Base-by-base conservation (phyloP, 2,888 invertebrate genomes). In the Cryptus armator region DNA sequence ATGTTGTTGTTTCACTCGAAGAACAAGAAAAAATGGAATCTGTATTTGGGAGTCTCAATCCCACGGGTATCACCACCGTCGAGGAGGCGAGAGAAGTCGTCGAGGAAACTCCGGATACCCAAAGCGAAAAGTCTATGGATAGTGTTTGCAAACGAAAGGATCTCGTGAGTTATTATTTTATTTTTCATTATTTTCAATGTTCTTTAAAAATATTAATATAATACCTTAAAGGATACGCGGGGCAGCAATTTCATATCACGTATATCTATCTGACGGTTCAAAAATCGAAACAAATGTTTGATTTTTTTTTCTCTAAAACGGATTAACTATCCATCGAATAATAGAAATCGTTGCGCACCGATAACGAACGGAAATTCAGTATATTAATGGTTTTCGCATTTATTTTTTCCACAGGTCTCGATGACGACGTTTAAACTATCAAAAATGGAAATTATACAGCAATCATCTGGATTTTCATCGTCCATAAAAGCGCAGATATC, bases 71-170 rank as follows among this genome's bases (percentile, higher is more conserved):
- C 66, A 88, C 92, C 0, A 83, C 95, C 0, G 96, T 98, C 4
- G 98, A 98, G 91, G 96, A 97, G 48, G 98, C 98, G 0, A 96
- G 96, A n/a, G 98, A 98, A 91, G 97, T 97, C 12, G 95, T 97
- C 67, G 97, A 97, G 91, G 96, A 97, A 89, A 96, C 95, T 14
- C 95, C 96, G 2, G 97, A 97, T 0, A 97, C 97, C 0, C 96
- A 97, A n/a, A 97, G 97, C 87, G 97, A 97, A 91, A 97, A 96
- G 89, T 97, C 97, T 0, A 95, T 97, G 90, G 97, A 96, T 79
- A 97, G 97, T 91, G 97, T 96, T 32, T 97, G 97, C 93, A 95
- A 96, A 86, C 94, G 98, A 84, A 95, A 97, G 87, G 98, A 98
- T 94, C 94, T 97, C 94, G 97, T 98, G 88, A 93, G 94, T 92